A percentile compares a stretch with the other conserved stretches of the same genome.
phyloP scores from a whole-genome alignment of 2,113 vertebrate genomes.

The Phrynocephalus versicolor region DNA sequence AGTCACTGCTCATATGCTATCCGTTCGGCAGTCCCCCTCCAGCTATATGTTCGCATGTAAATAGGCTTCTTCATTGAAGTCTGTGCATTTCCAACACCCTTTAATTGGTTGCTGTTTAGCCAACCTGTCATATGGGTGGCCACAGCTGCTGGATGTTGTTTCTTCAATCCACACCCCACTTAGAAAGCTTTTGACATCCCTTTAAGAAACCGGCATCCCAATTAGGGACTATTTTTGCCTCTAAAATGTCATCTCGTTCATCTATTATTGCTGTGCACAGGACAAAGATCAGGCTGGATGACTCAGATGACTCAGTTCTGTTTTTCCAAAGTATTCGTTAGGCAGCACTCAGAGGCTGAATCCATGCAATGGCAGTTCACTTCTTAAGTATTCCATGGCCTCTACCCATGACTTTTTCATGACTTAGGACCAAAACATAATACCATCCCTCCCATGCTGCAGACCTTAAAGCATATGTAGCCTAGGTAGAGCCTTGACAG shows the following conservation, averaged over 20 bases:
- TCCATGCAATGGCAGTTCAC: neutral
- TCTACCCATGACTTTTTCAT: neutral
- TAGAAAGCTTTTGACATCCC: neutral
- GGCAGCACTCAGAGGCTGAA: neutral
- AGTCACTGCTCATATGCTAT: neutral
- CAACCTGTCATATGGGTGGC: neutral
- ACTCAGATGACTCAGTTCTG: neutral
- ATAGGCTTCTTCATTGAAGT: neutral
- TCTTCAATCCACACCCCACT: neutral
- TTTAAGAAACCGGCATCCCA: neutral
- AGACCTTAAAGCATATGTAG: neutral
- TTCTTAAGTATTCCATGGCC: neutral
- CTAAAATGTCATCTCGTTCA: neutral
- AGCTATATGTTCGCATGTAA: neutral
- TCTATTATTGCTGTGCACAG: neutral
- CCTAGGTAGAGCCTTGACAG: neutral
- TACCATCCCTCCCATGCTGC: neutral
- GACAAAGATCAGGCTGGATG: neutral
- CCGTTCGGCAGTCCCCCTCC: neutral
- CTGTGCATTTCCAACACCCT: neutral
- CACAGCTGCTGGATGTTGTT: neutral
- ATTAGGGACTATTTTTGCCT: neutral
- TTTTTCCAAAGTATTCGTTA: neutral
- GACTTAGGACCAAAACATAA: neutral
- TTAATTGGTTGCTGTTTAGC: slow-evolving; percentile 18